These are phyloP conservation scores for Anthoscopus minutus DNA, from an alignment of 2,113 vertebrate genomes.

Conservation along the genomic window DNA sequence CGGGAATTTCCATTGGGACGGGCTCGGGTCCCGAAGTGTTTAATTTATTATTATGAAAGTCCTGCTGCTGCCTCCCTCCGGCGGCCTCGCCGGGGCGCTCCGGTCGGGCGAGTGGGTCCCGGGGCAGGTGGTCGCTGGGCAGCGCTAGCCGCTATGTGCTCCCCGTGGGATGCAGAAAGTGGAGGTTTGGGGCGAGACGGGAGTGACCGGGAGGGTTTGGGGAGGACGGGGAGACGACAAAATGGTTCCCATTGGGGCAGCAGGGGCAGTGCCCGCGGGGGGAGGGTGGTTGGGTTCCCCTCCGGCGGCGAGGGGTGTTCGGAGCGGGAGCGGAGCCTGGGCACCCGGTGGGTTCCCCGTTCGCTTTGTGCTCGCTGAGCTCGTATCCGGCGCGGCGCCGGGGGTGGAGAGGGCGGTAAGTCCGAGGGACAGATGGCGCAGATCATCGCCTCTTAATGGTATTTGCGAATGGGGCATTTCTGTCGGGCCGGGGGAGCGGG, in stretches of 20 bases:
- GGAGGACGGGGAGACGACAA: not conserved
- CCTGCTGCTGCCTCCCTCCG: not conserved
- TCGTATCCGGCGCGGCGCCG: not conserved
- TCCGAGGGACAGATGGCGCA: constrained; percentile 55
- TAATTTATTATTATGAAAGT: not conserved
- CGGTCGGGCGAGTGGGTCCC: not conserved
- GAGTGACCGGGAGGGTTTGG: no score
- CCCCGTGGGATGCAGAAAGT: not conserved
- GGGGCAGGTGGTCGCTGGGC: not conserved
- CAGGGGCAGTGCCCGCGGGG: not conserved
- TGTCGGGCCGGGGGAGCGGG: not conserved
- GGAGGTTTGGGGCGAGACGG: not conserved
- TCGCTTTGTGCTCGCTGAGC: not conserved
- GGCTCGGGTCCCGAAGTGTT: not conserved
- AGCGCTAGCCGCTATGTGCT: not conserved
- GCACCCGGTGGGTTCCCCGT: not conserved
- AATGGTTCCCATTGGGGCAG: not conserved
- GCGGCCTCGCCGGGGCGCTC: not conserved
- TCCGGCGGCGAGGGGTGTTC: not conserved
- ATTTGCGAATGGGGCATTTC: constrained; percentile 22
- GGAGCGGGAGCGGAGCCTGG: not conserved
- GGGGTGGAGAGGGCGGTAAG: constrained; percentile 8
- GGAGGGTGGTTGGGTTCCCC: not conserved
- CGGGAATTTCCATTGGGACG: constrained; percentile 44
- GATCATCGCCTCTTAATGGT: constrained; percentile 14